phyloP scores from a whole-genome alignment of 2,113 vertebrate species.

The Dipodomys spectabilis region DNA sequence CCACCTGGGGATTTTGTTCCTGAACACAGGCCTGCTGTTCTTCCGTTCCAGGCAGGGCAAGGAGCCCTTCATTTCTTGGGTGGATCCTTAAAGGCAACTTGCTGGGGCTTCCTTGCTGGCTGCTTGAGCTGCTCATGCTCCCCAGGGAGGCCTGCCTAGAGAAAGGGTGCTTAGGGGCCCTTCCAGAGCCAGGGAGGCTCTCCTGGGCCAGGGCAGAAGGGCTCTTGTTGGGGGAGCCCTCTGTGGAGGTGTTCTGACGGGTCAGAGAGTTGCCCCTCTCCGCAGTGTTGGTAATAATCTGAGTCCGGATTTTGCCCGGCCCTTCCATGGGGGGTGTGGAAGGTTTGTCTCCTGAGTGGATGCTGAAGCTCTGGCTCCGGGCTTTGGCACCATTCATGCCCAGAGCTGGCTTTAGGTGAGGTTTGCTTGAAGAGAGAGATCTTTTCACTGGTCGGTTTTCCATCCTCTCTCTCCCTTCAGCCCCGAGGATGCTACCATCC shows the following conservation, averaged over 20 bases:
- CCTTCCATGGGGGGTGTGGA: constrained; percentile 85
- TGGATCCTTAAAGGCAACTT: constrained; percentile 85
- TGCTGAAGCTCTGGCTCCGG: constrained; percentile 95
- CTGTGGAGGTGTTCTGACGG: constrained; percentile 88
- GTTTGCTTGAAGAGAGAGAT: constrained; percentile 91
- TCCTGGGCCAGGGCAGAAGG: constrained; percentile 76
- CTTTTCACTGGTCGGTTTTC: constrained; percentile 89
- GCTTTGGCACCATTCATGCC: constrained; percentile 97
- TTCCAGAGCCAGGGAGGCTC: constrained; percentile 61
- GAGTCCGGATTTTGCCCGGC: constrained; percentile 90
- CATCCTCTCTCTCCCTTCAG: constrained; percentile 82
- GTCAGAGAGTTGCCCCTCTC: constrained; percentile 93
- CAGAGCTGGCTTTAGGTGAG: constrained; percentile 92
- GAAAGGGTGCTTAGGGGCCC: constrained; percentile 73
- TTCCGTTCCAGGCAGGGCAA: constrained; percentile 74
- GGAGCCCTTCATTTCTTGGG: constrained; percentile 81
- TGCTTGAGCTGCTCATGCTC: constrained; percentile 82
- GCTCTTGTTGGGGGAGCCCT: constrained; percentile 87
- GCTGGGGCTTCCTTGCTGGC: constrained; percentile 87
- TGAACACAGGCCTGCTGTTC: constrained; percentile 77
- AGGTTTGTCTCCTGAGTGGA: constrained; percentile 90
- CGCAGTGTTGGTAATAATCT: constrained; percentile 95
- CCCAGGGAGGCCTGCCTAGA: constrained; percentile 85
- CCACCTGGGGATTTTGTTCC: constrained; percentile 78
- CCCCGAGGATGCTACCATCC: constrained; percentile 71